A percentile compares a stretch with the other conserved stretches of the same genome.
These are phyloP conservation scores for Ara ararauna DNA, from an alignment of 2,797 vertebrate species.

Conservation along the genomic window DNA sequence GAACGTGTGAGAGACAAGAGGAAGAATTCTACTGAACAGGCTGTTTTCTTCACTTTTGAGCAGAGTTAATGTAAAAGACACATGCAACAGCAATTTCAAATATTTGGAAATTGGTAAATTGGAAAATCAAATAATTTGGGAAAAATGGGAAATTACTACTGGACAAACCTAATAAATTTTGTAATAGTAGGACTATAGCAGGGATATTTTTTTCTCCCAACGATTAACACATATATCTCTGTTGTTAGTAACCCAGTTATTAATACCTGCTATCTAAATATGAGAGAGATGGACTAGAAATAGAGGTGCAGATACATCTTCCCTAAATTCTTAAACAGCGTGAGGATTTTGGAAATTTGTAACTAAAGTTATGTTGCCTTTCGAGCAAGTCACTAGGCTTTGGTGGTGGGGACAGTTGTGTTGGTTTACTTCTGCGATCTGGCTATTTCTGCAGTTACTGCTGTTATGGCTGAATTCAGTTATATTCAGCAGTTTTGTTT, in stretches of 20 bases:
- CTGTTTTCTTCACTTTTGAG: not conserved
- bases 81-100: not conserved
- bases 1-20: not conserved
- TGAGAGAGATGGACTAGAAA: not conserved
- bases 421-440: not conserved
- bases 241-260: not conserved
- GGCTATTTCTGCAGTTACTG: not conserved
- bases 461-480: not conserved
- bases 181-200: too few relatives aligned
- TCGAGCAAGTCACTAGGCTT: not conserved
- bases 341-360: not conserved
- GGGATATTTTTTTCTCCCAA: not conserved
- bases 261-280: not conserved
- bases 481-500: not conserved
- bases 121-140: not conserved
- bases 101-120: not conserved
- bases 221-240: not conserved
- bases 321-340: not conserved
- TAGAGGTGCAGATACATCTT: not conserved
- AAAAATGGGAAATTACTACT: not conserved
- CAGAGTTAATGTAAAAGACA: not conserved
- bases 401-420: fast-evolving
- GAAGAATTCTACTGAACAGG: not conserved
- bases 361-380: not conserved
- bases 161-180: not conserved